phyloP scores from a whole-genome alignment of 2,797 vertebrate species.

The Sitta carolinensis region DNA sequence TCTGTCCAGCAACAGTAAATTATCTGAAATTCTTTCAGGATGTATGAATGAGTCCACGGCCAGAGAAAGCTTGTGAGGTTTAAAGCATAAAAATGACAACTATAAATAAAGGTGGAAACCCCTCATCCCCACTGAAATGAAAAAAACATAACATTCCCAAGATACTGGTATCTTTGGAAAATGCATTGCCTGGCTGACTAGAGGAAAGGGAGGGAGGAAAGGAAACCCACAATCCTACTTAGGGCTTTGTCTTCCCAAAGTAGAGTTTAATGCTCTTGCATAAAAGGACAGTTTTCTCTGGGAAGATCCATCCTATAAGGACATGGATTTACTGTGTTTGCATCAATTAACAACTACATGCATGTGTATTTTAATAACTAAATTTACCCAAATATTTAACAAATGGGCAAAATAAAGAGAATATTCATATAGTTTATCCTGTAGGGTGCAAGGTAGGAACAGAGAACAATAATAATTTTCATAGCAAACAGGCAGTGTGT shows the following conservation, averaged over 20 bases:
- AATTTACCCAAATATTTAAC: not conserved
- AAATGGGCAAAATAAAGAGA: not conserved
- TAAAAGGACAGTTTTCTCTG: not conserved
- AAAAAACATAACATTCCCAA: slow-evolving; percentile 64
- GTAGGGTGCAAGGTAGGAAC: not conserved
- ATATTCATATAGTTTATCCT: not conserved
- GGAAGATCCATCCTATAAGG: not conserved
- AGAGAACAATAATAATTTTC: not conserved
- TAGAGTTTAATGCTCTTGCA: not conserved
- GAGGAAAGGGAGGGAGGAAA: not conserved
- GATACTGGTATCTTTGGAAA: slow-evolving; percentile 52
- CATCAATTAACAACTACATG: not conserved
- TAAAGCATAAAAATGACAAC: slow-evolving; percentile 67
- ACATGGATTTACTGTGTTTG: not conserved
- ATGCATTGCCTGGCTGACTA: slow-evolving; percentile 37
- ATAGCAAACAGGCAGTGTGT: not conserved
- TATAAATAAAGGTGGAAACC: slow-evolving; percentile 70
- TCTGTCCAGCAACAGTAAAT: slow-evolving; percentile 65
- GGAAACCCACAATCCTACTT: not conserved
- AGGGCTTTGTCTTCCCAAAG: not conserved
- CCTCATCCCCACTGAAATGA: slow-evolving; percentile 48
- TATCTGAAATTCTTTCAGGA: slow-evolving; percentile 59
- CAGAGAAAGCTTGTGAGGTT: slow-evolving; percentile 56
- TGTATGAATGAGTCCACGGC: slow-evolving; percentile 47
- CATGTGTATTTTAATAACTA: not conserved